phyloP scores from a whole-genome alignment of 2,113 vertebrate species.

The Albula glossodonta region DNA sequence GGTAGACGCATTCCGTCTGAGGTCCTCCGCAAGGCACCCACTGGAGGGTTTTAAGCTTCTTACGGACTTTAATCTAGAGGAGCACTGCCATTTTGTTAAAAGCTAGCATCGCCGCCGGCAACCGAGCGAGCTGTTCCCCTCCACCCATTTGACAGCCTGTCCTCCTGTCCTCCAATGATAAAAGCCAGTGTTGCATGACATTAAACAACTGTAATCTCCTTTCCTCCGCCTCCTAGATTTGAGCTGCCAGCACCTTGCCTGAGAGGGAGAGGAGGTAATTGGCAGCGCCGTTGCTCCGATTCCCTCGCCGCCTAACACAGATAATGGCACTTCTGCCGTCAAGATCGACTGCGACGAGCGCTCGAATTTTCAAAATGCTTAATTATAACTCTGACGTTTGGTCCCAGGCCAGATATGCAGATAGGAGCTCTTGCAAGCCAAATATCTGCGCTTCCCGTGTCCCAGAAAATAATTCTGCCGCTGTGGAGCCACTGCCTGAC shows the following conservation, averaged over 20 bases:
- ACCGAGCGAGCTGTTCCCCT: neutral
- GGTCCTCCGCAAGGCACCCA: too few relatives aligned
- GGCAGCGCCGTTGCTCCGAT: neutral
- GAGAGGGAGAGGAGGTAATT: neutral
- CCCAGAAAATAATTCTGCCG: neutral
- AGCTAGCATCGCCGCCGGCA: neutral
- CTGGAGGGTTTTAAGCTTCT: neutral
- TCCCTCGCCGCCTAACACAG: neutral
- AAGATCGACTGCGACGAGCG: neutral
- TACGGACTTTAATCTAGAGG: too few relatives aligned
- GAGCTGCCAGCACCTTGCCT: neutral
- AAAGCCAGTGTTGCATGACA: neutral
- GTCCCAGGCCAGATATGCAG: neutral
- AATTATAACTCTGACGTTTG: neutral
- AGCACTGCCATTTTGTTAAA: neutral
- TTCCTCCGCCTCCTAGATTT: neutral
- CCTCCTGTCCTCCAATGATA: neutral
- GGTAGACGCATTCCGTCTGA: too few relatives aligned
- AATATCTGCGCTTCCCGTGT: neutral
- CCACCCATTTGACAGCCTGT: neutral
- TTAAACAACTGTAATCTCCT: constrained; percentile 6
- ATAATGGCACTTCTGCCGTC: neutral
- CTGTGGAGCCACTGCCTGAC: neutral
- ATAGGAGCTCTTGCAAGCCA: neutral
- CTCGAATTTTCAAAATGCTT: neutral